These are phyloP conservation scores for Erynnis tages DNA, from an alignment of 2,888 invertebrate species.

Conservation along the genomic window DNA sequence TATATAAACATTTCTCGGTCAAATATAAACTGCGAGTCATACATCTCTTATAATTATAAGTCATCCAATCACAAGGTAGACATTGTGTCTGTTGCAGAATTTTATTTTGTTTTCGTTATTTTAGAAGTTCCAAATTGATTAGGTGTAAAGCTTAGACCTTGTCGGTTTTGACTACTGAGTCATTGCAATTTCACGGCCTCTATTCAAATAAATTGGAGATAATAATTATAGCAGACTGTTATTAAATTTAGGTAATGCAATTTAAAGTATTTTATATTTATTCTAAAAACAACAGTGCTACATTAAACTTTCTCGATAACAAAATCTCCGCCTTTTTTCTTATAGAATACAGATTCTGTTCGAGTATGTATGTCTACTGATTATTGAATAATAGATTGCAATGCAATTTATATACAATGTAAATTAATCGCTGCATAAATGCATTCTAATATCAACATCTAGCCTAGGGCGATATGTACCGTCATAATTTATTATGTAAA, in stretches of 20 bases:
- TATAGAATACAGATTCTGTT: neutral
- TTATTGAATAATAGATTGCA: constrained; percentile 9
- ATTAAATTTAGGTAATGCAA: too few relatives aligned
- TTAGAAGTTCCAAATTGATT: neutral
- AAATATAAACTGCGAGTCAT: too few relatives aligned
- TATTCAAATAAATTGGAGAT: neutral
- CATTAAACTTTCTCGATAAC: too few relatives aligned
- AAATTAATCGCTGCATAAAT: constrained; percentile 19
- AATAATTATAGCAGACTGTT: neutral
- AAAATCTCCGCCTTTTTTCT: too few relatives aligned
- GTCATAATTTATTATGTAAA: neutral
- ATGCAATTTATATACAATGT: constrained; percentile 10
- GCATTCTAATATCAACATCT: constrained; percentile 9
- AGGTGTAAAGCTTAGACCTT: neutral
- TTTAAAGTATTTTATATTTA: too few relatives aligned
- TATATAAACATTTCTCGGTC: too few relatives aligned
- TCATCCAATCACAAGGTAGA: too few relatives aligned
- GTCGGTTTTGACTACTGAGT: neutral
- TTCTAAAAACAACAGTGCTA: too few relatives aligned
- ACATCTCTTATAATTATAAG: too few relatives aligned
- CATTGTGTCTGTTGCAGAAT: too few relatives aligned
- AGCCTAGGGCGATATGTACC: neutral
- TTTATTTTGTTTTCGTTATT: neutral
- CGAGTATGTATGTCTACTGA: neutral
- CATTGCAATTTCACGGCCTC: neutral